Evolutionary conservation across 2,113 vertebrate genomes (phyloP), one percentile per base, ranked within the genome.

Genomic region (Galbula dea): DNA sequence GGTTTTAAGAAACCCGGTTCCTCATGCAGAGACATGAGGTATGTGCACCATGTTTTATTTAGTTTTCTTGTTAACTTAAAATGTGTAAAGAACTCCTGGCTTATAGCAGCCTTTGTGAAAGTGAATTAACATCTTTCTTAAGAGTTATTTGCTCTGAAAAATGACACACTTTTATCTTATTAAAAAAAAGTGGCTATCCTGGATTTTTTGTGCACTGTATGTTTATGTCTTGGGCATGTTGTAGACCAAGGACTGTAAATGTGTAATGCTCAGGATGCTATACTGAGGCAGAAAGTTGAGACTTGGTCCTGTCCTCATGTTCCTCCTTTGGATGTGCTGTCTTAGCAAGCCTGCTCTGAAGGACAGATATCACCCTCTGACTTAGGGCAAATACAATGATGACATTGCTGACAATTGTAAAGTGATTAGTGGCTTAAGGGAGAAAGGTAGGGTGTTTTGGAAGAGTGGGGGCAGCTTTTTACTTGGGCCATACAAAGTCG

Each of bases 381-480:
- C 6, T 74, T 49, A 14, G 21, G 20, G 36, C 20, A 29, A 37
- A 34, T 45, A n/a, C 8, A 23, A 4, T 19, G 34, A 12, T n/a
- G 15, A n/a, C 2, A 0, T 71, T 49, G 37, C 29, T 75, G 52
- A 45, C 34, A 74, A 48, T 54, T 52, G 12, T 3, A 74, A 57
- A 48, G 13, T 7, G 55, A 48, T 17, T 48, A 36, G 5, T 1
- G 3, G 5, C 11, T 9, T 73, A 23, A 43, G 59, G 17, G 12
- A 37, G 77, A 65, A 80, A 24, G 19, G 2, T 29, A 48, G 4
- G 18, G 15, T 29, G 21, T 65, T 66, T 45, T 45, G 26, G 7
- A 11, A 19, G 10, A 19, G 1, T 3, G 6, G 8, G 1, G 6
- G 2, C 16, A 32, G 2, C 11, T 71, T 37, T 65, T 67, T 71